Percentiles rank a stretch among this genome's conserved stretches.
Conservation (phyloP, 2,797 vertebrate genomes). For the Notamacropus eugenii region DNA sequence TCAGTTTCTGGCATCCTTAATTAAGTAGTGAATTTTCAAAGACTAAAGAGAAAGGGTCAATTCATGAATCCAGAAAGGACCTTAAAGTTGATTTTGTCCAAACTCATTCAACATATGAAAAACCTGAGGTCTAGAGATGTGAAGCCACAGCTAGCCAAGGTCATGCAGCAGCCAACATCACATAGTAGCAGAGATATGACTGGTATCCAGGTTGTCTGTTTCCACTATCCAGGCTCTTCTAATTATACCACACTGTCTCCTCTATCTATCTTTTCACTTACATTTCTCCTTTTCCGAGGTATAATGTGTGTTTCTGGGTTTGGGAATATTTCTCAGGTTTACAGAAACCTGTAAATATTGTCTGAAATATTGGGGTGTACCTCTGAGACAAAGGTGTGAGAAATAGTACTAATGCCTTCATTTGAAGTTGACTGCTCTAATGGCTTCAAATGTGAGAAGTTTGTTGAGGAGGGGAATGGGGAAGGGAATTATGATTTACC, state of each 20-base stretch:
- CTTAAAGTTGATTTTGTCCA: not conserved
- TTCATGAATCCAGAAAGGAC: not conserved
- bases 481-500: not conserved
- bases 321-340: not conserved
- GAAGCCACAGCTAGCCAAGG: not conserved
- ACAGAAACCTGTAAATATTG: not conserved
- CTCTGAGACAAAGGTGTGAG: not conserved
- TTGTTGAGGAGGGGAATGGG: too few species aligned
- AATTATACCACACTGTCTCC: not conserved
- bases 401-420: not conserved
- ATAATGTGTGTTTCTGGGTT: not conserved
- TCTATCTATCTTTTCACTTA: not conserved
- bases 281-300: not conserved
- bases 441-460: not conserved
- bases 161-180: not conserved
- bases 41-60: not conserved
- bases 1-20: not conserved
- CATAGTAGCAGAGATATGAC: not conserved
- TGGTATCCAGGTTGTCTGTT: not conserved
- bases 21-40: not conserved
- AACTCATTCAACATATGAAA: not conserved
- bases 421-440: not conserved
- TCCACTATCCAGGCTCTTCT: not conserved
- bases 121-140: not conserved
- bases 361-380: not conserved